phyloP scores from a whole-genome alignment of 53 echinoderm and acorn worm species.

The Mesocentrotus franciscanus region DNA sequence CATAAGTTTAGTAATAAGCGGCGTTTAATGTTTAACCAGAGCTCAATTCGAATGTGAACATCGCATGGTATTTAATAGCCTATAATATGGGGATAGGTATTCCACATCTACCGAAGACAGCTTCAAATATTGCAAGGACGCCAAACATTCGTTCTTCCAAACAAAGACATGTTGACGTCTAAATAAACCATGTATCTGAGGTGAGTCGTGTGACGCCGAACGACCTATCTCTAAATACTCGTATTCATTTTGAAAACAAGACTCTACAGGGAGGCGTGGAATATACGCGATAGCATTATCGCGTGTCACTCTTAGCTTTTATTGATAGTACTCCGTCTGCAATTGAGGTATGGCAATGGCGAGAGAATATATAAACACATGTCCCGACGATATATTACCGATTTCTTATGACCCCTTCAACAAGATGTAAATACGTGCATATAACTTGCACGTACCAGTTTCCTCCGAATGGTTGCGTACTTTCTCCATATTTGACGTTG shows the following conservation, averaged over 20 bases:
- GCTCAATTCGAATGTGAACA: not conserved
- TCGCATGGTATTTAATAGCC: not conserved
- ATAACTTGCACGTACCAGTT: not conserved
- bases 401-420: slow-evolving; percentile 35
- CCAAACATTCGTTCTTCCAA: not conserved
- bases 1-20: no score
- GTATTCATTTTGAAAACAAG: not conserved
- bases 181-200: not conserved
- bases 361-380: slow-evolving; percentile 37
- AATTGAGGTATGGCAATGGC: slow-evolving; percentile 25
- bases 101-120: slow-evolving; percentile 32
- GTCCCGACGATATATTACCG: slow-evolving; percentile 35
- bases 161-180: not conserved
- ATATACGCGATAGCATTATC: not conserved
- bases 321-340: slow-evolving; percentile 32
- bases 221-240: not conserved
- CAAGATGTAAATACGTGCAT: not conserved
- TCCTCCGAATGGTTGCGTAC: not conserved
- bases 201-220: not conserved
- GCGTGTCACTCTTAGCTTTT: slow-evolving; percentile 31
- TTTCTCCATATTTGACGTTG: not conserved
- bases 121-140: not conserved
- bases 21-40: not conserved
- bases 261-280: not conserved
- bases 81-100: not conserved